Conservation (phyloP, 1,140 invertebrate species). For the Pygmarrhopalites habei region DNA sequence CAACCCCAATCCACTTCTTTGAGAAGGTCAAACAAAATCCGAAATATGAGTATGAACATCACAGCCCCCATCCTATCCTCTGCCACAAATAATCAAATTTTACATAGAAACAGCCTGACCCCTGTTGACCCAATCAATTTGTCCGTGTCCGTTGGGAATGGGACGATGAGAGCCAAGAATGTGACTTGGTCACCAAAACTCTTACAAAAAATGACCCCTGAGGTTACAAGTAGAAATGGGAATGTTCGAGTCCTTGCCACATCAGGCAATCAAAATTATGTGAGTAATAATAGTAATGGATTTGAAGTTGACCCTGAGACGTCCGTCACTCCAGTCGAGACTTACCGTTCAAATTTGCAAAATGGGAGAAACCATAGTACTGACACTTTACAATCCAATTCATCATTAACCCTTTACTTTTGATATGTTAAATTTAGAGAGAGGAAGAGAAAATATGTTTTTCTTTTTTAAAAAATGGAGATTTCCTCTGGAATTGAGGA, state of each 20-base stretch:
- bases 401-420: constrained; percentile 38
- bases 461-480: too few relatives aligned
- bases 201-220: constrained; percentile 32
- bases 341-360: constrained; percentile 23
- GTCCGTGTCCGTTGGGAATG: constrained; percentile 11
- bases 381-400: constrained; percentile 37
- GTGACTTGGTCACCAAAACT: constrained; percentile 39
- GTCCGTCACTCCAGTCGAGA: constrained; percentile 35
- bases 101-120: constrained; percentile 24
- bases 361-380: constrained; percentile 23
- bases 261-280: constrained; percentile 11
- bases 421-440: constrained; percentile 21
- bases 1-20: constrained; percentile 22
- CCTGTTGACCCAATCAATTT: constrained; percentile 28
- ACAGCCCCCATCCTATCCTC: constrained; percentile 30
- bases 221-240: constrained; percentile 23
- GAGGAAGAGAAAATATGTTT: too few relatives aligned
- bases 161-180: constrained; percentile 22
- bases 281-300: constrained; percentile 23
- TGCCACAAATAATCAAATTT: constrained; percentile 12
- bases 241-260: constrained; percentile 22
- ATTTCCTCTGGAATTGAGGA: too few relatives aligned
- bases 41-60: constrained; percentile 37
- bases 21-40: constrained; percentile 36
- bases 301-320: constrained; percentile 40